Evolutionary conservation across 1,140 invertebrate genomes (phyloP).

Genomic region (Aricia agestis): DNA sequence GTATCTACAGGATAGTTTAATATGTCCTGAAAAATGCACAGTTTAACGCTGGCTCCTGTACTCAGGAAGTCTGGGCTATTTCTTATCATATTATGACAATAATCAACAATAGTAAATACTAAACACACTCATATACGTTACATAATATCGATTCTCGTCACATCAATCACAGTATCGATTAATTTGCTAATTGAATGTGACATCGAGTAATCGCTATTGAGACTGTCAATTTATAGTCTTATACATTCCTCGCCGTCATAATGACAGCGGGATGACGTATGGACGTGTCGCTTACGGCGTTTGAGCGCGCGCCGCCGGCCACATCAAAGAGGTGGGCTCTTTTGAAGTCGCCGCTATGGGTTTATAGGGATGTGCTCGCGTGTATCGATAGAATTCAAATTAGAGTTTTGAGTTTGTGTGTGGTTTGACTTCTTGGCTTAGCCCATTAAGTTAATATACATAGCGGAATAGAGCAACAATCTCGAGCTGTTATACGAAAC

Average conservation of each 20-base stretch:
- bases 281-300: conserved; percentile 74
- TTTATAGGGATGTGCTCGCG: conserved; percentile 42
- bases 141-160: conserved; percentile 9
- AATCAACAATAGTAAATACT: no score
- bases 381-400: conserved; percentile 35
- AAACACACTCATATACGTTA: background rate
- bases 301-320: conserved; percentile 71
- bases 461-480: no score
- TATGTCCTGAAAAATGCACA: no score
- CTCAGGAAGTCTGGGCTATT: no score
- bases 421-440: no score
- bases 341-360: conserved; percentile 70
- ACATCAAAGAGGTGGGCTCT: conserved; percentile 74
- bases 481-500: no score
- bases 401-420: no score
- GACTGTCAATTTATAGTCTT: conserved; percentile 73
- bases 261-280: conserved; percentile 75
- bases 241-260: conserved; percentile 74
- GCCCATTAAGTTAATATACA: no score
- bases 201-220: conserved; percentile 56
- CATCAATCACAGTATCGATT: conserved; percentile 6
- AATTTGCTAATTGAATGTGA: conserved; percentile 18
- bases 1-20: no score
- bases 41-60: no score
- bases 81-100: no score